Conservation (phyloP, 2,113 vertebrate species). For the Polyodon spathula region DNA sequence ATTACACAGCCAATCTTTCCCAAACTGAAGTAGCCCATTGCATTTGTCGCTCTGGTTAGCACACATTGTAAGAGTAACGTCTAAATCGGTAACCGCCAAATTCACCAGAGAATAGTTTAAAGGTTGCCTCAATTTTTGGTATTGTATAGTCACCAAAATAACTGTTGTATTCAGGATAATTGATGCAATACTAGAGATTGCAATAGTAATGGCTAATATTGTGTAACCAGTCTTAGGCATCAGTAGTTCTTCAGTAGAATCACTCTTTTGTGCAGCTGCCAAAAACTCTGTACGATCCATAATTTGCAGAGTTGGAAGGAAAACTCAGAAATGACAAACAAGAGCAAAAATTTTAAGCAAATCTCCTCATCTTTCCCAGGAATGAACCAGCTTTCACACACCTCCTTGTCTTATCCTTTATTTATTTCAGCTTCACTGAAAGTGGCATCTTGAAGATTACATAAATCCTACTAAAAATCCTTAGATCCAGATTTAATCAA, state of each 20-base stretch:
- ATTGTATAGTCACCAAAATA: slow-evolving; percentile 49
- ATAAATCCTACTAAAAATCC: slow-evolving; percentile 41
- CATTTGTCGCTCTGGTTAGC: slow-evolving; percentile 52
- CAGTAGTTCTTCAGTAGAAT: slow-evolving; percentile 26
- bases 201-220: slow-evolving; percentile 48
- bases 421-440: slow-evolving; percentile 29
- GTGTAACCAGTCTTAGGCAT: slow-evolving; percentile 45
- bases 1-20: slow-evolving; percentile 52
- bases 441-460: slow-evolving; percentile 31
- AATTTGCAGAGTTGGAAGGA: slow-evolving; percentile 3
- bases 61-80: slow-evolving; percentile 48
- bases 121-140: slow-evolving; percentile 53
- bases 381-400: slow-evolving; percentile 3
- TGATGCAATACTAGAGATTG: slow-evolving; percentile 43
- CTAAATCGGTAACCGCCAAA: slow-evolving; percentile 54
- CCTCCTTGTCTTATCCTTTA: slow-evolving; percentile 5
- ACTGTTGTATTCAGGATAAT: slow-evolving; percentile 51
- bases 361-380: not conserved
- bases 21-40: slow-evolving; percentile 49
- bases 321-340: slow-evolving; percentile 1
- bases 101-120: slow-evolving; percentile 60
- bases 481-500: slow-evolving; percentile 38
- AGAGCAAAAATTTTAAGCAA: not conserved
- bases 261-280: slow-evolving; percentile 29
- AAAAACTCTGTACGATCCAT: slow-evolving; percentile 18